Evolutionary conservation across 2,888 invertebrate species (phyloP), one percentile per base, ranked within the genome.

Genomic region (Geophilus truncorum): DNA sequence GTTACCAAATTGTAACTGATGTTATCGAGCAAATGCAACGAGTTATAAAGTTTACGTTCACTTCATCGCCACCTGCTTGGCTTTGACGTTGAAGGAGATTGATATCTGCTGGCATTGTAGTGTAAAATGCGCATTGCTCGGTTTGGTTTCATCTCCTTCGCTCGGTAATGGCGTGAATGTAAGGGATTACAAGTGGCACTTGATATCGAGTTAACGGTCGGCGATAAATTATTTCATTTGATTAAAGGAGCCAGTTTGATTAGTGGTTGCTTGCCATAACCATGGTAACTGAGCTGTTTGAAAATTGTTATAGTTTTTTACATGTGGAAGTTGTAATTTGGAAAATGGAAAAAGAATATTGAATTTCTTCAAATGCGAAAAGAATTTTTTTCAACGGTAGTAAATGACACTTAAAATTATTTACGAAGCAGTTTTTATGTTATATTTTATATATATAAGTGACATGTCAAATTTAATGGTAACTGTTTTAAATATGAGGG

Each of bases 141-240:
- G 21, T 51, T 51, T 51, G 40, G 1, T 40, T 40, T 40, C 15
- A 9, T 34, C 40, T 40, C 15, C 40, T 40, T 40, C n/a, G n/a
- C 40, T 40, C 40, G 40, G 12, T 40, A 40, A 40, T 40, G 40
- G 40, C 40, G 40, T 40, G 40, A 40, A 40, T 23, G 57, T 23
- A 62, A 23, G 25, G 70, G 28, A 70, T 70, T 70, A 70, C 70
- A 70, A 70, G 70, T 70, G 70, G 25, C 70, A 70, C 70, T 28
- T 28, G 57, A 62, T 62, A 70, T 70, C n/a, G 70, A 70, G 70
- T 70, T 70, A 70, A 12, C 70, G 10, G 70, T 4, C 2, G 28
- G 70, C 15, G 23, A 70, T 70, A 70, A 70, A 70, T 70, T 70
- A 70, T 70, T 70, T 70, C n/a, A 25, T 70, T 25, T 28, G 12